phyloP scores from a whole-genome alignment of 2,113 vertebrate species.

The Scortum barcoo region DNA sequence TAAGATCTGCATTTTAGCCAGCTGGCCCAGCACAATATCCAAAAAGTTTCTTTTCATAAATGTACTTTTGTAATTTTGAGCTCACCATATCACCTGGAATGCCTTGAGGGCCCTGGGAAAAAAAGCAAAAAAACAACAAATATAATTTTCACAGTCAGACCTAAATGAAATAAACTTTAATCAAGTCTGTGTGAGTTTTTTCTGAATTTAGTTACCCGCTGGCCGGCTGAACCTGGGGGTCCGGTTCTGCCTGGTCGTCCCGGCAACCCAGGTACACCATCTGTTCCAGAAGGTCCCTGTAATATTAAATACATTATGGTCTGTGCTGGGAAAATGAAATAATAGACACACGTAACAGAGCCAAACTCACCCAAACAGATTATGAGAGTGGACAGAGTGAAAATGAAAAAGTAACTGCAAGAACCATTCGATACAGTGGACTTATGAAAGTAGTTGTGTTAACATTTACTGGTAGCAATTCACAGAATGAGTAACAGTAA shows the following conservation, averaged over 20 bases:
- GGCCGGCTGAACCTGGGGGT: slow-evolving; percentile 88
- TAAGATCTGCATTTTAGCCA: neutral
- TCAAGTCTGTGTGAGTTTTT: slow-evolving; percentile 20
- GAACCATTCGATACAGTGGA: neutral
- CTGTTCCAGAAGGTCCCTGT: slow-evolving; percentile 90
- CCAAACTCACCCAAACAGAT: neutral
- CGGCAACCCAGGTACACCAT: slow-evolving; percentile 90
- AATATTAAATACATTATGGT: slow-evolving; percentile 41
- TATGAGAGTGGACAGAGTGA: neutral
- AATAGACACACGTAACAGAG: neutral
- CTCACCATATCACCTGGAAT: slow-evolving; percentile 85
- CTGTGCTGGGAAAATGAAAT: slow-evolving; percentile 37
- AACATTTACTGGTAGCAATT: neutral
- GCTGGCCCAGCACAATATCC: neutral
- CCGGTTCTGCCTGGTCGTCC: slow-evolving; percentile 89
- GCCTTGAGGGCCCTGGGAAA: slow-evolving; percentile 86
- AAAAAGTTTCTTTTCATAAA: neutral
- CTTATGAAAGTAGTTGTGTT: neutral
- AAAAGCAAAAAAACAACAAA: slow-evolving; percentile 11
- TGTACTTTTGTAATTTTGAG: neutral
- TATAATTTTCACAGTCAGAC: slow-evolving; percentile 12
- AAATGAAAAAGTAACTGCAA: neutral
- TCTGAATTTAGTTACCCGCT: slow-evolving; percentile 79
- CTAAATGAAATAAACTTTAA: slow-evolving; percentile 16
- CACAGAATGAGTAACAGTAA: neutral